Percentiles rank a stretch among this genome's conserved stretches.
These are phyloP conservation scores for Microplitis manilae DNA, from an alignment of 2,888 invertebrate species.

Conservation along the genomic window DNA sequence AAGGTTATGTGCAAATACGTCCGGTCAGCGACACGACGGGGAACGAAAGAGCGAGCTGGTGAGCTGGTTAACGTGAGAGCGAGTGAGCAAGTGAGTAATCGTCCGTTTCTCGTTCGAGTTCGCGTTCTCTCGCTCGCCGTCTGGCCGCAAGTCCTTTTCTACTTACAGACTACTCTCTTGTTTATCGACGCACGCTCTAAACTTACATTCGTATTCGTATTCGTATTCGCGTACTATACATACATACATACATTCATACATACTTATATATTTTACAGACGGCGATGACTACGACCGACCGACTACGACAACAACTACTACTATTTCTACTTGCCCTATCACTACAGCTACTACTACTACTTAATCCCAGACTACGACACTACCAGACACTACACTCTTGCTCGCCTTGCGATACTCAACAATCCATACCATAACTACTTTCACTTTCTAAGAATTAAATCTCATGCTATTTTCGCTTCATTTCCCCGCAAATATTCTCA, in stretches of 20 bases:
- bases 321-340: not conserved
- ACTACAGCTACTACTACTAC: constrained; percentile 17
- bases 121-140: constrained; percentile 41
- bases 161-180: constrained; percentile 37
- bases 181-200: constrained; percentile 42
- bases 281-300: not conserved
- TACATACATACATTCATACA: not conserved
- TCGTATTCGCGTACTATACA: not conserved
- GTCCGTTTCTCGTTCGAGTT: constrained; percentile 38
- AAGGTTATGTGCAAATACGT: constrained; percentile 51
- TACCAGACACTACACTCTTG: not conserved
- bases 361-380: not conserved
- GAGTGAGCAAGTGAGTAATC: constrained; percentile 45
- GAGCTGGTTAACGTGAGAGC: not conserved
- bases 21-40: constrained; percentile 51
- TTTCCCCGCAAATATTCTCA: not conserved
- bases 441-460: constrained; percentile 28
- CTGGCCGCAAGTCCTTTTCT: constrained; percentile 36
- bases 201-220: not conserved
- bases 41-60: not conserved
- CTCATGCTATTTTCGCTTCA: constrained; percentile 4
- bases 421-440: constrained; percentile 21
- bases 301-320: constrained; percentile 1
- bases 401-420: constrained; percentile 9
- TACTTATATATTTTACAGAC: not conserved